Percentiles rank a stretch among this genome's conserved stretches.
These are phyloP conservation scores for Drosophila atroscutellata DNA, from an alignment of 2,888 invertebrate genomes.

Conservation along the genomic window DNA sequence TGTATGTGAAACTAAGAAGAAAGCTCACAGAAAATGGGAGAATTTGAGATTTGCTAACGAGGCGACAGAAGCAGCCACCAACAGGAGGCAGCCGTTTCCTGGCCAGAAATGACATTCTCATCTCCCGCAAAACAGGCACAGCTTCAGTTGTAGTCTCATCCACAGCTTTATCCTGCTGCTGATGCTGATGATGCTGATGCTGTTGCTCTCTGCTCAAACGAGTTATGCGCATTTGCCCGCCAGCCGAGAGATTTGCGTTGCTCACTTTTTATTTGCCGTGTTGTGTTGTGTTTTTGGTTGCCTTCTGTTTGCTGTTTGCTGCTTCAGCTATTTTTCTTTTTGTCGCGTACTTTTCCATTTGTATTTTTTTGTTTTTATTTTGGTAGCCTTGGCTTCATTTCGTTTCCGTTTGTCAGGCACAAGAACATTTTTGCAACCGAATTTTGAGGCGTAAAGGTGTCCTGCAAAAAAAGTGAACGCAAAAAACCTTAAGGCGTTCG, in stretches of 20 bases:
- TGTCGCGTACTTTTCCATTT: conserved; percentile 6
- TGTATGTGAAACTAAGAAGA: neutral
- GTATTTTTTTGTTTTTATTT: neutral
- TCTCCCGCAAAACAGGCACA: conserved; percentile 4
- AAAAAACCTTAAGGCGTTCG: conserved; percentile 69
- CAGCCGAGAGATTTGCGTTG: conserved; percentile 66
- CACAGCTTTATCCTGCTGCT: conserved; percentile 14
- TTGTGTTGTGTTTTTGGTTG: conserved; percentile 20
- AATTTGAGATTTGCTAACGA: conserved; percentile 55
- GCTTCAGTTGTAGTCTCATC: conserved; percentile 2
- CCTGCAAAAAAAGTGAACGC: conserved; percentile 19
- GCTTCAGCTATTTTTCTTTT: neutral
- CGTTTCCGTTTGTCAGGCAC: conserved; percentile 46
- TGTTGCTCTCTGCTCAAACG: conserved; percentile 51
- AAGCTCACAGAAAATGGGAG: conserved; percentile 28
- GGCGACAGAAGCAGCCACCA: conserved; percentile 35
- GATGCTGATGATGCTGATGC: neutral
- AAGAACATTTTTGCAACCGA: conserved; percentile 24
- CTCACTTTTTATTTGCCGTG: conserved; percentile 39
- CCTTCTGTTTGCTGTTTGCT: conserved; percentile 23
- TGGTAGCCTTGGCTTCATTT: conserved; percentile 40
- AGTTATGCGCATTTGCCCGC: conserved; percentile 71
- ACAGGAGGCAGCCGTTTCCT: conserved; percentile 56
- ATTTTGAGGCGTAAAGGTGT: conserved; percentile 52
- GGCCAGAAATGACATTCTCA: conserved; percentile 64